Conservation (phyloP, 2,113 vertebrate species). For the Platichthys stellatus region DNA sequence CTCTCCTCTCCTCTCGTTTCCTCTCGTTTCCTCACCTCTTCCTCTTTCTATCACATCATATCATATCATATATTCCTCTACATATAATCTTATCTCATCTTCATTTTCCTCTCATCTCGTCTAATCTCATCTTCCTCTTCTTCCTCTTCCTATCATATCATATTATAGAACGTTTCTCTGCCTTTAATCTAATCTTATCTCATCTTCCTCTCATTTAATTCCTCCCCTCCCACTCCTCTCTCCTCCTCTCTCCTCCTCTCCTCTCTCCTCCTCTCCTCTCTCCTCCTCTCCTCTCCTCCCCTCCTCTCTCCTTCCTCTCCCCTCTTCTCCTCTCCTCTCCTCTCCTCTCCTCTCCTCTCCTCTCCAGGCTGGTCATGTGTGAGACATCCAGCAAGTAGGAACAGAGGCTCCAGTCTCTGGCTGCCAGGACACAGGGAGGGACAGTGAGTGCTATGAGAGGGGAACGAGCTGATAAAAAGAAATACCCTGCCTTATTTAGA, state of each 20-base stretch:
- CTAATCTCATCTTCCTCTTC: background rate
- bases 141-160: background rate
- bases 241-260: too few relatives aligned
- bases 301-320: too few relatives aligned
- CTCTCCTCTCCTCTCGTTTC: too few relatives aligned
- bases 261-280: too few relatives aligned
- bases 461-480: conserved; percentile 46
- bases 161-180: too few relatives aligned
- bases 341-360: conserved; percentile 1
- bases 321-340: background rate
- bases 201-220: too few relatives aligned
- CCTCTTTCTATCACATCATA: background rate
- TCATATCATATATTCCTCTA: too few relatives aligned
- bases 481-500: conserved; percentile 73
- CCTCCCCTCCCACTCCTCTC: too few relatives aligned
- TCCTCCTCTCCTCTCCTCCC: background rate
- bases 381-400: conserved; percentile 36
- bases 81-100: background rate
- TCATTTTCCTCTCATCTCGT: background rate
- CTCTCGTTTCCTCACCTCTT: background rate
- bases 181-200: background rate
- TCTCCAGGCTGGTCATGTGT: conserved; percentile 61
- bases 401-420: conserved; percentile 45
- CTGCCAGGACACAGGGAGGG: conserved; percentile 29
- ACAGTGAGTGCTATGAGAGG: conserved; percentile 51